Base-by-base conservation (phyloP, 53 echinoderm and acorn worm genomes). In the Patiria pectinifera region DNA sequence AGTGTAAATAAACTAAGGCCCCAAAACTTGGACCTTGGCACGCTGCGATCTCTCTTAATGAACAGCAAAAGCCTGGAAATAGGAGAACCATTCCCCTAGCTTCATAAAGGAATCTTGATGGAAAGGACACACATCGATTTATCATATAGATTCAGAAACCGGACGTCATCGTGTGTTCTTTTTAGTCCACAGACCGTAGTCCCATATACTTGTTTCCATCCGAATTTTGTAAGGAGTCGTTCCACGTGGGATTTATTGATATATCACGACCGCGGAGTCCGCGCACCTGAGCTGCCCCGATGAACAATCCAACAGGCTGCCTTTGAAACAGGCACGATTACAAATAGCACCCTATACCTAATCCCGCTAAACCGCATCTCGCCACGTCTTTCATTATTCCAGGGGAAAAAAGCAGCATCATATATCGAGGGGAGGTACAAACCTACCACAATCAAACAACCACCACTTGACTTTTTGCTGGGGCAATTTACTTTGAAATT, bases 401-500 rank as follows among this genome's bases (percentile, higher is more conserved):
- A 0, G 19, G 43, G 59, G 2, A 53, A 26, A 83, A 62, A 15
- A 60, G 26, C 83, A 24, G 83, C 3, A 5, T 24, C 22, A 59
- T 26, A 14, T 15, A 19, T 11, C 4, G 85, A 21, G 44, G 69
- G 85, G 7, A 16, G 62, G 53, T 53, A 35, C 35, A 53, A 44
- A 69, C 35, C 44, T 21, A 4, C 21, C 45, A 15, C 63, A 66
- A 69, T 70, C 69, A 66, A 85, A 85, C 69, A 85, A 43, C 70
- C 60, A 69, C 4, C 74, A n/a, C 18, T 23, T 74, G 74, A 74
- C 74, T 74, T 74, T 85, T 26, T 43, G 45, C 16, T 18, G 3
- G 44, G 45, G 85, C 85, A 85, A 85, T 85, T 69, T 85, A 85
- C 85, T 18, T 62, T 69, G 85, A 85, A 85, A 85, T 85, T 85